Base-by-base conservation (phyloP, 2,888 invertebrate species). In the Agonum fuliginosum region DNA sequence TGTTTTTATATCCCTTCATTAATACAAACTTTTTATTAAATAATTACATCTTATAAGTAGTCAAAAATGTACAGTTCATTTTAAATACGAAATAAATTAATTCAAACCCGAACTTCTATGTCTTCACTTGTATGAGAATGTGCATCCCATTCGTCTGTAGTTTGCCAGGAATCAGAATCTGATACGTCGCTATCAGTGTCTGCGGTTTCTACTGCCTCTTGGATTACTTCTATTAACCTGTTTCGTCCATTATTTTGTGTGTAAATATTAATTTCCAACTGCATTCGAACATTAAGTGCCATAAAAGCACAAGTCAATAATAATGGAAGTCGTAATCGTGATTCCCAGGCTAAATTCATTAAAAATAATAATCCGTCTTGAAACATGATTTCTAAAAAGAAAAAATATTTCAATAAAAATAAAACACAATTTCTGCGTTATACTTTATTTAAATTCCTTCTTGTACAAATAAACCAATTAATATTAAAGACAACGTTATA, bases 291-390 rank as follows among this genome's bases (percentile, higher is more conserved):
- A 81, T 93, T 92, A 86, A 93, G 88, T 0, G 91, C 90, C 85
- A 93, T 89, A 81, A 93, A 91, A 12, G 90, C 91, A 6, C 92
- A 89, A 6, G 92, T 89, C 58, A 93, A 90, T 8, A 93, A 86
- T 41, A 92, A 87, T 0, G 94, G 94, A 65, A 94, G 87, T 65
- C 92, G 89, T 78, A 92, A 87, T 43, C 93, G 89, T 58, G 91
- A 91, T 79, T 91, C 90, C 93, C 93, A 94, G 1, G 93, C 93
- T 80, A 94, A 87, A 80, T 91, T 90, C 37, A 94, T 88, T 80
- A 94, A 88, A 84, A 93, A 93, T 71, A 93, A 84, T 79, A 94
- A 87, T 5, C 79, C 74, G 37, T 78, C 72, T 48, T 77, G 79
- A 20, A 78, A 78, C 77, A 77, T 77, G 30, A 5, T 70, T 2